phyloP scores from a whole-genome alignment of 1,140 invertebrate species.

The Ectropis grisescens region DNA sequence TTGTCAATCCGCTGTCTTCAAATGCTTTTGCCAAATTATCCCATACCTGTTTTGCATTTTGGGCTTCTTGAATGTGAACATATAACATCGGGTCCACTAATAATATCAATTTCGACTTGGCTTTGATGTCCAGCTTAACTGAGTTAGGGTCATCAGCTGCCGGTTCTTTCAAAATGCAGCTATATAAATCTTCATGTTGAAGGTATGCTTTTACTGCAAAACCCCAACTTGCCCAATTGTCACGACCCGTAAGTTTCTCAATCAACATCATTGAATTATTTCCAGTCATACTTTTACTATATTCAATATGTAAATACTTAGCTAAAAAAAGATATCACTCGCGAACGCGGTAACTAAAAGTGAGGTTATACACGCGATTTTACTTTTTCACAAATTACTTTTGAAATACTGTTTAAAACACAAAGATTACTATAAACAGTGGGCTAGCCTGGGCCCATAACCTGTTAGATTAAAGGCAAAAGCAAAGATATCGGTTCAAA shows the following conservation, averaged over 20 bases:
- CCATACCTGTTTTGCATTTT: no score
- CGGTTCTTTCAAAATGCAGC: not conserved
- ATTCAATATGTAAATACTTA: no score
- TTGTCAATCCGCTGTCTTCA: no score
- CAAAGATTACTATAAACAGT: not conserved
- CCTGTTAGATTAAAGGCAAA: not conserved
- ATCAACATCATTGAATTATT: not conserved
- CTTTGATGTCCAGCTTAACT: conserved; percentile 5
- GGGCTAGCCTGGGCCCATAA: not conserved
- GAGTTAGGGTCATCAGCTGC: not conserved
- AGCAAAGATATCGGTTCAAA: no score
- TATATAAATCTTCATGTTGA: not conserved
- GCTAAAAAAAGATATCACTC: not conserved
- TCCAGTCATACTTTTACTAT: not conserved
- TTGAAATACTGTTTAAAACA: not conserved
- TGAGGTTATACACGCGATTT: not conserved
- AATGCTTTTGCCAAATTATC: no score
- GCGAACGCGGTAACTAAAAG: not conserved
- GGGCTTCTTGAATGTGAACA: conserved; percentile 15
- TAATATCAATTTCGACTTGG: conserved; percentile 13
- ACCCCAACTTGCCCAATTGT: not conserved
- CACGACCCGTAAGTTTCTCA: not conserved
- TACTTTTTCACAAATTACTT: conserved; percentile 4
- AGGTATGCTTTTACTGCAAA: conserved; percentile 1
- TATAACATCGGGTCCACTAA: conserved; percentile 13